These are phyloP conservation scores for Zaprionus vittiger DNA, from an alignment of 1,140 invertebrate species.

Conservation along the genomic window DNA sequence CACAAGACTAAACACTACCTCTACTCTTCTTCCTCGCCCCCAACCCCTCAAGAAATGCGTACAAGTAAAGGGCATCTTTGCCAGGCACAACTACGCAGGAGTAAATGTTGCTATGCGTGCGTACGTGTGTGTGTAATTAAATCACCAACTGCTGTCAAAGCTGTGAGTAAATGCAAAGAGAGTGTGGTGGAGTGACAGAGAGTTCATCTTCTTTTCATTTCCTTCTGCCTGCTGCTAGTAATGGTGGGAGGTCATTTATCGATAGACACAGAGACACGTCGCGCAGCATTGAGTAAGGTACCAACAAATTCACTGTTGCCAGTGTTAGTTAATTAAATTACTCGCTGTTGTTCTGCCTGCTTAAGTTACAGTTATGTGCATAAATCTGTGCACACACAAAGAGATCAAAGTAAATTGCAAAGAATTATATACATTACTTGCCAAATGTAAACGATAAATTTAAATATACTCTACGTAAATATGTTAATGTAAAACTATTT, in stretches of 20 bases:
- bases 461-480: background rate
- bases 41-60: background rate
- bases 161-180: background rate
- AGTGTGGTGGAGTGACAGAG: background rate
- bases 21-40: background rate
- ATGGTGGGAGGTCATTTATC: conserved; percentile 8
- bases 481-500: conserved; percentile 2
- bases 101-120: background rate
- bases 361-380: background rate
- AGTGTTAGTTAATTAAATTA: conserved; percentile 4
- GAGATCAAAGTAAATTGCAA: background rate
- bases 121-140: conserved; percentile 1
- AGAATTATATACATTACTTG: background rate
- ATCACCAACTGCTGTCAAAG: conserved; percentile 14
- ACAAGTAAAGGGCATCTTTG: background rate
- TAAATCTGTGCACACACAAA: background rate
- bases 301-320: background rate
- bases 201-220: background rate
- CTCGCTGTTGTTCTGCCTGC: background rate
- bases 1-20: background rate
- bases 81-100: background rate
- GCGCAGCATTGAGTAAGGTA: background rate
- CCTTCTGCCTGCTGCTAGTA: background rate
- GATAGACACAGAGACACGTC: background rate
- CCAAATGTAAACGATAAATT: background rate